Base-by-base conservation (phyloP, 2,888 invertebrate genomes). In the Clanis bilineata region DNA sequence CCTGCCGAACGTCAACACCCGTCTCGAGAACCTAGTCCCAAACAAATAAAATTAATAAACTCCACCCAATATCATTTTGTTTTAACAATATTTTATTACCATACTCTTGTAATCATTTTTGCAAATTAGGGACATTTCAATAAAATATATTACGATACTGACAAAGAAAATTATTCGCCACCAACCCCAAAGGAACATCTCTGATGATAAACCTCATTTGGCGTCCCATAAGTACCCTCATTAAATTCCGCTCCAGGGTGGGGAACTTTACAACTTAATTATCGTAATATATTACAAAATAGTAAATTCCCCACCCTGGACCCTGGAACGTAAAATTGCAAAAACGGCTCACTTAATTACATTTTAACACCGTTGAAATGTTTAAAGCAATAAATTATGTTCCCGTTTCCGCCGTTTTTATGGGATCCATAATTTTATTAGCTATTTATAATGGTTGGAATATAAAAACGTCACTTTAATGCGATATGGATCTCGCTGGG, bases 371-470 rank as follows among this genome's bases (percentile, higher is more conserved):
- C 51, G 51, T 18, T 32, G 51, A 51, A 58, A 38, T 41, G 47
- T 54, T 58, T 58, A 58, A 51, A 28, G 41, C 18, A 6, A 56
- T 58, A 58, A 61, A 58, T 61, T 44, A 25, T 38, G 44, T 55
- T 43, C 21, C 36, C 58, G 55, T 28, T 58, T 55, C 58, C 55
- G 43, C 28, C 41, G 55, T 51, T 58, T 45, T 45, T 58, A 56
- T 47, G 41, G 22, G 25, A 44, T 58, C 15, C 39, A 61, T 61
- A 58, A 61, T 57, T 61, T 58, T 58, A 61, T 58, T 57, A 44
- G 43, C 45, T 61, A 58, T 61, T 61, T 58, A 55, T 61, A 61
- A 61, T 61, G 23, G 51, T 10, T 54, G 22, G n/a, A 32, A 54
- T 22, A 55, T 60, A 60, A 60, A 57, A 36, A 44, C 44, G 60